Evolutionary conservation across 2,113 vertebrate genomes (phyloP).

Genomic region (Oceanites oceanicus): DNA sequence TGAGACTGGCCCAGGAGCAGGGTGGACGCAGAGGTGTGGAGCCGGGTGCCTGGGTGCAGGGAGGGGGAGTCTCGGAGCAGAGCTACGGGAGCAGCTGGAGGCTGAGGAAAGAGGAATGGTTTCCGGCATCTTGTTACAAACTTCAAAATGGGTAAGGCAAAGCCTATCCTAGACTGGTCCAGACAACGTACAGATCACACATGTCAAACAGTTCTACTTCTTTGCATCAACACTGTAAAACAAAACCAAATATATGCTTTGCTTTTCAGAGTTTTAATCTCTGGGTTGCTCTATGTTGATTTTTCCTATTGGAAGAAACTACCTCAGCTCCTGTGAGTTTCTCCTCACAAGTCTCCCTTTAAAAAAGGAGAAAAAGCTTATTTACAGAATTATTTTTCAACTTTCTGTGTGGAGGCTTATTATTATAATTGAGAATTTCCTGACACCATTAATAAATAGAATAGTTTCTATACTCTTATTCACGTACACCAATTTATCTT

Average conservation of each 20-base stretch:
- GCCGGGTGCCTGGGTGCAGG: accelerated
- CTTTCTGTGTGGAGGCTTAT: neutral
- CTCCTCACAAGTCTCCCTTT: neutral
- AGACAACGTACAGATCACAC: neutral
- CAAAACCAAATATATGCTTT: neutral
- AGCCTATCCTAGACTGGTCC: neutral
- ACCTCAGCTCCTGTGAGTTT: neutral
- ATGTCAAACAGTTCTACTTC: neutral
- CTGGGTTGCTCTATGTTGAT: neutral
- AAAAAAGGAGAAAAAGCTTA: neutral
- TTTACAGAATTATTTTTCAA: neutral
- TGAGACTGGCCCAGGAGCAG: neutral
- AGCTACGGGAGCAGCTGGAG: neutral
- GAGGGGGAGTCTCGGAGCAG: neutral
- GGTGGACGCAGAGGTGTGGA: neutral
- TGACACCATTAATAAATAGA: neutral
- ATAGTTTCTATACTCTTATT: neutral
- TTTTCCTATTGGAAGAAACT: neutral
- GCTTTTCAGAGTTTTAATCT: neutral
- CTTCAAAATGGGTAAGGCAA: neutral
- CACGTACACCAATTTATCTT: neutral
- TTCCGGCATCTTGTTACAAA: neutral
- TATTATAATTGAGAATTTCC: neutral
- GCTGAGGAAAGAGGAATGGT: accelerated
- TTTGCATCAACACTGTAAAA: neutral